Percentiles rank a stretch among this genome's conserved stretches.
Evolutionary conservation across 2,113 vertebrate species (phyloP).

Genomic region (Urocolius indicus): DNA sequence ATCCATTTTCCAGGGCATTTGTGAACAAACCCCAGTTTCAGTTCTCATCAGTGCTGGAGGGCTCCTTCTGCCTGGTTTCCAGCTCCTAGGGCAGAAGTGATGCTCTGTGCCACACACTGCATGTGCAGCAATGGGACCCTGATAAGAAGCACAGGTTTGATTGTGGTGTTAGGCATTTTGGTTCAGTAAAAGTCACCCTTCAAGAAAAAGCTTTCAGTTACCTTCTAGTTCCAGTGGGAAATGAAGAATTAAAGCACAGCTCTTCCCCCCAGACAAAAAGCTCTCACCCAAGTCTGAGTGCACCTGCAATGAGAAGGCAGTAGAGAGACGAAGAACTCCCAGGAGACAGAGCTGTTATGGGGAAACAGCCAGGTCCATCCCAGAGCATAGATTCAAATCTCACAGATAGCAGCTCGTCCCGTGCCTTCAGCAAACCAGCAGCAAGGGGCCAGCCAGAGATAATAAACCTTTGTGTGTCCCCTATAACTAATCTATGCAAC

Average conservation of each 20-base stretch:
- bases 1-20: background rate
- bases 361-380: background rate
- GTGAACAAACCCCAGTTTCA: rapidly evolving
- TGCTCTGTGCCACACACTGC: rapidly evolving
- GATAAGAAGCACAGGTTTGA: too few relatives aligned
- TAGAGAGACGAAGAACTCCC: background rate
- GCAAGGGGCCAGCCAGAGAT: background rate
- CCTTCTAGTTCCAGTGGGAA: background rate
- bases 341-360: background rate
- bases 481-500: background rate
- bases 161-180: rapidly evolving
- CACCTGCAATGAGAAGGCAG: background rate
- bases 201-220: background rate
- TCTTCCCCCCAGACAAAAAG: too few relatives aligned
- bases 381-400: background rate
- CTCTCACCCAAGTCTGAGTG: rapidly evolving
- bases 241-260: rapidly evolving
- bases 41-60: background rate
- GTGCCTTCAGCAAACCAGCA: background rate
- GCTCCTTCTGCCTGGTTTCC: background rate
- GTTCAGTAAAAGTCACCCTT: background rate
- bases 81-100: rapidly evolving
- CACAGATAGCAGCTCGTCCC: rapidly evolving
- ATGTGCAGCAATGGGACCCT: background rate
- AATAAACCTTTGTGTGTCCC: background rate